Evolutionary conservation across 2,888 invertebrate species (phyloP).

Genomic region (Agapostemon virescens): DNA sequence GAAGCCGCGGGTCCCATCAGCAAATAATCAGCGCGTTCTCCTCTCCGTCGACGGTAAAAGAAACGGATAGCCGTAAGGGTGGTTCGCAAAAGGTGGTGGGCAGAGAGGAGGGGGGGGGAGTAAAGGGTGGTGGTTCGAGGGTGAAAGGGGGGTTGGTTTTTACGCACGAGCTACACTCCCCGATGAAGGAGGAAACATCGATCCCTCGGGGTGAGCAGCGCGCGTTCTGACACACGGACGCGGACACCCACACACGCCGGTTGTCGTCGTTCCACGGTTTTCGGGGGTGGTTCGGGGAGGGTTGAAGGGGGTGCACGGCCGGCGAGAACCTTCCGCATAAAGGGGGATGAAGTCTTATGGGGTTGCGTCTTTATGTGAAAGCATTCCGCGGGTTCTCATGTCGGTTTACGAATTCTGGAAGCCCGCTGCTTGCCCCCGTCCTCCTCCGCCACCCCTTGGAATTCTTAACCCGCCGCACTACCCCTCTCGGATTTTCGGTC

Average conservation of each 20-base stretch:
- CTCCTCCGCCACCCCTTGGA: conserved; percentile 28
- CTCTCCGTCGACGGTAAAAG: conserved; percentile 33
- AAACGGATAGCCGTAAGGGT: conserved; percentile 63
- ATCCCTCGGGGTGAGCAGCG: conserved; percentile 63
- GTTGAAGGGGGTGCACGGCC: neutral
- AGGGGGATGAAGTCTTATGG: conserved; percentile 74
- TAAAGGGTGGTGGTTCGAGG: neutral
- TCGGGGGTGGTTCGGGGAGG: conserved; percentile 57
- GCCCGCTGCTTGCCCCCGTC: conserved; percentile 59
- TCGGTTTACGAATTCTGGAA: conserved; percentile 72
- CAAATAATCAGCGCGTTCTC: conserved; percentile 32
- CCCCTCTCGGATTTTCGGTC: conserved; percentile 56
- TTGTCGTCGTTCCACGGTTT: conserved; percentile 49
- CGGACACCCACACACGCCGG: conserved; percentile 39
- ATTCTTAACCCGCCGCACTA: conserved; percentile 62
- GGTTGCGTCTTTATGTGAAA: conserved; percentile 78
- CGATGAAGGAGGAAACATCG: conserved; percentile 71
- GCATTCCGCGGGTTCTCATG: conserved; percentile 78
- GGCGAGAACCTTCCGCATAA: conserved; percentile 70
- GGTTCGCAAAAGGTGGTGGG: conserved; percentile 67
- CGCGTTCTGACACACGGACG: conserved; percentile 27
- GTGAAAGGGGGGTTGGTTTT: conserved; percentile 72
- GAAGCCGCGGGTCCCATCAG: conserved; percentile 15
- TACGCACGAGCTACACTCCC: conserved; percentile 78
- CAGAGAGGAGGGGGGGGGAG: neutral